Conservation (phyloP, 2,113 vertebrate species). For the Irena cyanogastra region DNA sequence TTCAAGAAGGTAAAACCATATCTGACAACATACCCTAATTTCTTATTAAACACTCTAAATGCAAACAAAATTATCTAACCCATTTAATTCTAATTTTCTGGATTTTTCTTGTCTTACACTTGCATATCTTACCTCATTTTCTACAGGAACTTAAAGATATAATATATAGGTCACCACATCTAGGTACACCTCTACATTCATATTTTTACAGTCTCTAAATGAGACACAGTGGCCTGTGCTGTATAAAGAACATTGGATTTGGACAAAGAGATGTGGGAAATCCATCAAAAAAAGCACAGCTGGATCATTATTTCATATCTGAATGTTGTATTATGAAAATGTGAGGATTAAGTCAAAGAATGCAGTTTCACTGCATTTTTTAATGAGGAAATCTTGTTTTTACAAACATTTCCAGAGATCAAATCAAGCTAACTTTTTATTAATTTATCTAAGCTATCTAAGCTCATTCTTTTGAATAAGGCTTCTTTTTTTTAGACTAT, state of each 20-base stretch:
- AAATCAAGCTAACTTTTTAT: neutral
- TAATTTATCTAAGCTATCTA: neutral
- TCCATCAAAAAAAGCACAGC: neutral
- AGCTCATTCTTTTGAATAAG: neutral
- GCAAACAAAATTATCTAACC: neutral
- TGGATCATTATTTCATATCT: neutral
- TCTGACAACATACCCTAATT: neutral
- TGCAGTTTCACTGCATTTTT: neutral
- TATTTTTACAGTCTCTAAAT: neutral
- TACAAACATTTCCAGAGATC: neutral
- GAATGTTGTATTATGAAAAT: neutral
- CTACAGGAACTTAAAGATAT: neutral
- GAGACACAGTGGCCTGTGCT: neutral
- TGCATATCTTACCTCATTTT: neutral
- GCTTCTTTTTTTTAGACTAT: neutral
- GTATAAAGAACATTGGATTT: neutral
- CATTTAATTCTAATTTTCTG: neutral
- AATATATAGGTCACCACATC: neutral
- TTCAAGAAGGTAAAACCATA: neutral
- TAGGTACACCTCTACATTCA: neutral
- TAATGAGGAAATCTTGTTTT: neutral
- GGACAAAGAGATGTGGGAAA: neutral
- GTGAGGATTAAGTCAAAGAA: neutral
- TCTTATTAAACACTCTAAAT: neutral
- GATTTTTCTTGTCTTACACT: neutral